Evolutionary conservation across 2,888 invertebrate genomes (phyloP), one percentile per base, ranked within the genome.

Genomic region (Eupithecia dodoneata): DNA sequence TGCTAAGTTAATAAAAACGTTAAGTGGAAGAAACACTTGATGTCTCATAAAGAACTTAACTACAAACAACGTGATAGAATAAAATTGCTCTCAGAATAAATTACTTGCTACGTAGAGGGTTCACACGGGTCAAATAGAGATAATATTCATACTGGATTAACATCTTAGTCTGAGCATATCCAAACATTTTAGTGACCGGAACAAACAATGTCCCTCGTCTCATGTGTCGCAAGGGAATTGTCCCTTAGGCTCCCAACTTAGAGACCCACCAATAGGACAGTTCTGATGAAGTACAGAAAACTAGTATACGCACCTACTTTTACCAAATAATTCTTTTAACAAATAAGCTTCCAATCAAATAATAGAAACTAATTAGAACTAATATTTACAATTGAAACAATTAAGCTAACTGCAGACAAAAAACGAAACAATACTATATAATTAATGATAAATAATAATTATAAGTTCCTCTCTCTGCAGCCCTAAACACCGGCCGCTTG

Each of bases 161-260:
- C 74, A 79, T 80, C 79, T 81, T 83, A 82, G 78, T 72, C 80
- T 80, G 76, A 80, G 78, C 71, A 76, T 81, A 76, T 78, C 73
- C 80, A 81, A 81, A 79, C 80, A 82, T 82, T 84, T 79, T 81
- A 79, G 82, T 83, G 81, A 83, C 84, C 84, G 85, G 84, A 86
- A 87, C 84, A 87, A 86, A 87, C 82, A 86, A 82, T 80, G 82
- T 79, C 83, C 79, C 82, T 79, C 59, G 52, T 72, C 72, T 76
- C 70, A 71, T 41, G 47, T 79, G 78, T 78, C 78, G 76, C 49
- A 76, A 78, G 47, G 67, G 69, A 55, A 15, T 18, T 74, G 12
- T 74, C 42, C 73, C 45, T 3, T 5, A 7, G 15, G 74, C 74
- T 69, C 74, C 42, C 18, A 59, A 69, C 9, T 69, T 63, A 63